Evolutionary conservation across 1,140 invertebrate species (phyloP), one percentile per base, ranked within the genome.

Genomic region (Drosophila cardini): DNA sequence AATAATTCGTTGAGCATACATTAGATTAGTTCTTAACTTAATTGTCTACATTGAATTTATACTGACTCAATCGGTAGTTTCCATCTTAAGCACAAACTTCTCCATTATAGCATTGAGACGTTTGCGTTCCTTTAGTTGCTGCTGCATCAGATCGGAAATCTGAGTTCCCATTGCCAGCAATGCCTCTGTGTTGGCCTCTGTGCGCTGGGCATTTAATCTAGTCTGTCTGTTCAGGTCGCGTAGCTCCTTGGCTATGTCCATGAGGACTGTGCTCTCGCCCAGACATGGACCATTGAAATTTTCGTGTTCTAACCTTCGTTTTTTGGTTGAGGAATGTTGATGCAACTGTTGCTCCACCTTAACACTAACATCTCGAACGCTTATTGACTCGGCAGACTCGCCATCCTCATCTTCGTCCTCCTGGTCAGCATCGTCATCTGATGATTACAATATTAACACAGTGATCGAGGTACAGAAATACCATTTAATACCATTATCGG

Each of bases 51-150:
- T 10, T 60, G 38, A n/a, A 21, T n/a, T 8, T 0, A 43, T 30
- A 11, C 15, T 57, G 40, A 9, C 18, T 36, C 75, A 85, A 21
- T 87, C 83, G 40, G 70, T 53, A 13, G 83, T 69, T 62, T 85
- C 83, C 82, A 85, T 85, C 71, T 85, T 85, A 0, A 87, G 68
- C n/a, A 85, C 83, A 36, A 85, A 85, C 56, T 85, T 85, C 36
- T 85, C 82, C 71, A 85, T 85, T 34, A 85, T 76, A 4, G 60
- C 58, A 61, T 85, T 85, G 6, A 85, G 79, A 3, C 82, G 83
- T 40, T 82, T 85, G 2, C 83, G 82, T 16, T 85, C 82, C 8
- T 78, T 85, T 0, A 85, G 45, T 18, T 85, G 83, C 13, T 85
- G 83, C 18, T 87, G 83, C 82, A 85, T 87, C 36, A 85, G 34